A percentile compares a stretch with the other conserved stretches of the same genome.
Conservation (phyloP, 2,797 vertebrate genomes). For the Rhinophrynus dorsalis region DNA sequence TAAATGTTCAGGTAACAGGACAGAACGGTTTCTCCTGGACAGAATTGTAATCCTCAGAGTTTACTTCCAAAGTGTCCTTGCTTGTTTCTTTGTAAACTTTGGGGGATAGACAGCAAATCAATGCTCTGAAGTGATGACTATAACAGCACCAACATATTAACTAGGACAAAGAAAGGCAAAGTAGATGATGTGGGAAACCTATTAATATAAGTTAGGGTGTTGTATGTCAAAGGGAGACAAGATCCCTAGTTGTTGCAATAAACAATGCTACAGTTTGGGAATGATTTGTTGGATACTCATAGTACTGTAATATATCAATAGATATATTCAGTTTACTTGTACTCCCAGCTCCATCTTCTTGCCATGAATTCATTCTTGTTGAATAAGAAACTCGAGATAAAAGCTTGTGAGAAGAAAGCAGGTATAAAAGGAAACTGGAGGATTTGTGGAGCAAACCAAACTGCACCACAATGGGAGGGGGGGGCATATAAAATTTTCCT, state of each 20-base stretch:
- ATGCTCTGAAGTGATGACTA: constrained; percentile 71
- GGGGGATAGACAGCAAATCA: constrained; percentile 72
- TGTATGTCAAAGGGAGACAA: not conserved
- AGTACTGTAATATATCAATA: not conserved
- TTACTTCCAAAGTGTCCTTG: constrained; percentile 65
- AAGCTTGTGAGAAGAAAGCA: too few species aligned
- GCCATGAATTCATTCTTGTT: not conserved
- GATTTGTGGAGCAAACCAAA: too few species aligned
- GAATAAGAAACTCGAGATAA: not conserved
- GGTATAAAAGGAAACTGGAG: too few species aligned
- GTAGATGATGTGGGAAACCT: constrained; percentile 33
- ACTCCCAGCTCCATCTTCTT: not conserved
- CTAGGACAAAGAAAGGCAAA: constrained; percentile 50
- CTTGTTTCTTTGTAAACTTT: constrained; percentile 72
- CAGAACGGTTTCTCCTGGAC: constrained; percentile 31
- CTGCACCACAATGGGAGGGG: too few species aligned
- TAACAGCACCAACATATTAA: constrained; percentile 60
- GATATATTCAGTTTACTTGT: not conserved
- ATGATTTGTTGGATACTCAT: not conserved
- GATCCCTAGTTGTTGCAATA: not conserved
- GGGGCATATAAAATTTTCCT: too few species aligned
- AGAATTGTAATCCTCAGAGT: constrained; percentile 45
- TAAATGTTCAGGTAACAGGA: constrained; percentile 36
- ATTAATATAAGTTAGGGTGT: constrained; percentile 28
- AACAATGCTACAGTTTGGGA: not conserved